Conservation (phyloP, 92 coral and sea anemone genomes). For the Bergia sp. region DNA sequence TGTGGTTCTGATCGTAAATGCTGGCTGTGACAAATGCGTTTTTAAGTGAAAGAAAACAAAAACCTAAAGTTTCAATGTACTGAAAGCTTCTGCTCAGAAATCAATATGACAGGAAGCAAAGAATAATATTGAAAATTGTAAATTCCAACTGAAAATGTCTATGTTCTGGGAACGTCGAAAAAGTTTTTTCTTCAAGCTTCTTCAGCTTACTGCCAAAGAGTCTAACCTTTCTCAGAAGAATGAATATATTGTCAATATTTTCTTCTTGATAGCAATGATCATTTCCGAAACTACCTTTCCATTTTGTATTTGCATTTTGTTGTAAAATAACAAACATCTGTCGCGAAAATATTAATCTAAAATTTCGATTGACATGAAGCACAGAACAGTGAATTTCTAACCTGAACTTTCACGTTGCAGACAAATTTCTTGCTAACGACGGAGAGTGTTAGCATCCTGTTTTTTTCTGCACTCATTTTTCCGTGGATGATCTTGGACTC, state of each 20-base stretch:
- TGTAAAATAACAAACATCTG: conserved; percentile 21
- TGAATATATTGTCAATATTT: neutral
- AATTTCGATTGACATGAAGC: neutral
- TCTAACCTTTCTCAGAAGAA: neutral
- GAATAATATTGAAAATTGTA: neutral
- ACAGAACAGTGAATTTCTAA: conserved; percentile 19
- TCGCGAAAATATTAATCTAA: neutral
- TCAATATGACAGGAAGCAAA: neutral
- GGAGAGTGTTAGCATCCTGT: conserved; percentile 72
- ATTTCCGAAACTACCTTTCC: neutral
- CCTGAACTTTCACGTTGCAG: conserved; percentile 83
- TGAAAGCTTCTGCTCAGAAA: neutral
- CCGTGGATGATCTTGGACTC: neutral
- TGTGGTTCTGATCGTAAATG: neutral
- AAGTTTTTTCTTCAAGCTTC: too few species aligned
- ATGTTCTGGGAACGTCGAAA: neutral
- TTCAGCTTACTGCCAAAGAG: neutral
- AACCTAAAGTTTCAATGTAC: neutral
- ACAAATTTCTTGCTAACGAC: conserved; percentile 80
- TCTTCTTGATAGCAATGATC: neutral
- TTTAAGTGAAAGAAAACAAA: neutral
- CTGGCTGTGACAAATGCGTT: neutral
- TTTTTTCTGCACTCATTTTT: neutral
- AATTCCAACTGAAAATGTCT: too few species aligned
- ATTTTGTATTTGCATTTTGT: conserved; percentile 28